Evolutionary conservation across 2,888 invertebrate species (phyloP).

Genomic region (Euproctis similis): DNA sequence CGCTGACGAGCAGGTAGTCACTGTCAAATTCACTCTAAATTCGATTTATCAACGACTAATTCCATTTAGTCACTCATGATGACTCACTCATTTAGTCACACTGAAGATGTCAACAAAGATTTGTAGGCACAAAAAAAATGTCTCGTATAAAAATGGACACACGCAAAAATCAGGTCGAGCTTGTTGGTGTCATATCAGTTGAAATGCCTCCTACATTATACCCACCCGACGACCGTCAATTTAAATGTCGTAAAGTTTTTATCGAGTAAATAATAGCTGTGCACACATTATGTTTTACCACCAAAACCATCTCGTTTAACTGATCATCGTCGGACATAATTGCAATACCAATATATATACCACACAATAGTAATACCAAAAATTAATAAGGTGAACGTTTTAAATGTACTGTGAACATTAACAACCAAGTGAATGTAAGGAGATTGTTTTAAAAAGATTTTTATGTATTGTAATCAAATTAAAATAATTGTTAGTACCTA

Average conservation of each 20-base stretch:
- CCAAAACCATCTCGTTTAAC: slow-evolving; percentile 13
- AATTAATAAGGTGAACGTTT: slow-evolving; percentile 24
- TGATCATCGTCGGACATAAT: slow-evolving; percentile 14
- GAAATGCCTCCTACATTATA: slow-evolving; percentile 43
- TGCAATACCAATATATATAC: too few species aligned
- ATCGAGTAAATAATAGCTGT: slow-evolving; percentile 37
- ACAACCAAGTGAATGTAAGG: slow-evolving; percentile 5
- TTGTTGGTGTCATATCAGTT: slow-evolving; percentile 56
- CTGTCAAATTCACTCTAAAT: too few species aligned
- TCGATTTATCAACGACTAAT: too few species aligned
- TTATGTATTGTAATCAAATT: too few species aligned
- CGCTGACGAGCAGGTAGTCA: too few species aligned
- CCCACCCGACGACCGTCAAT: slow-evolving; percentile 44
- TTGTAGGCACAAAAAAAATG: too few species aligned
- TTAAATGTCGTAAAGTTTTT: slow-evolving; percentile 62
- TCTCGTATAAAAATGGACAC: slow-evolving; percentile 36
- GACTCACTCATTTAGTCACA: too few species aligned
- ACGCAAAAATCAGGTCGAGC: slow-evolving; percentile 37
- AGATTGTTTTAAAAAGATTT: slow-evolving; percentile 3
- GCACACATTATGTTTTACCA: slow-evolving; percentile 27
- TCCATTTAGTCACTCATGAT: too few species aligned
- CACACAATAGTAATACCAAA: slow-evolving; percentile 11
- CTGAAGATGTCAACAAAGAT: too few species aligned
- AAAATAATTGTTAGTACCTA: too few species aligned
- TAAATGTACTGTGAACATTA: too few species aligned